Percentiles rank a stretch among this genome's conserved stretches.
phyloP scores from a whole-genome alignment of 2,113 vertebrate species.

The Ranitomeya imitator region DNA sequence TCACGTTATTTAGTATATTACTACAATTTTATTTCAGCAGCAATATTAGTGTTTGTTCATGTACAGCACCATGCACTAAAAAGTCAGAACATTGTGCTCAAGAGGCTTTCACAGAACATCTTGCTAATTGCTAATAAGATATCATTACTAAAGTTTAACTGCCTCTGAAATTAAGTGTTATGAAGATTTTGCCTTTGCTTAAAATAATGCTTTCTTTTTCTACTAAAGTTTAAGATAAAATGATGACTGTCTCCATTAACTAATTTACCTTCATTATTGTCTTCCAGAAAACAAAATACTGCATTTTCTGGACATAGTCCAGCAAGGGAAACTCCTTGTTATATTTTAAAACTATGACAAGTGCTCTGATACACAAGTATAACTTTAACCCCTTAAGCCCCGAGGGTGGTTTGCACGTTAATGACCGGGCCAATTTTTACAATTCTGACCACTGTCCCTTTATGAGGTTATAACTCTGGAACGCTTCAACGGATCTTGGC shows the following conservation, averaged over 20 bases:
- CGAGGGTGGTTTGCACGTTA: too few species aligned
- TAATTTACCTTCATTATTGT: conserved; percentile 5
- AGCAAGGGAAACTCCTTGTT: background rate
- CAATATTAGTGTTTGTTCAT: conserved; percentile 48
- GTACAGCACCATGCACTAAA: conserved; percentile 43
- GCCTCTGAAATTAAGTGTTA: conserved; percentile 38
- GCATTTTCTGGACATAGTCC: background rate
- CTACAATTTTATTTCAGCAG: conserved; percentile 29
- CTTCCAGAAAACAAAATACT: background rate
- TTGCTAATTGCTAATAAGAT: conserved; percentile 57
- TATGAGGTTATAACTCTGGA: too few species aligned
- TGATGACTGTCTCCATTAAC: conserved; percentile 22
- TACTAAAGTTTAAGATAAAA: background rate
- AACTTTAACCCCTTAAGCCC: too few species aligned
- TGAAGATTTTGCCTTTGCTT: conserved; percentile 42
- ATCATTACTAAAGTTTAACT: conserved; percentile 53
- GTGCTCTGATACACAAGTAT: background rate
- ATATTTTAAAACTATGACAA: background rate
- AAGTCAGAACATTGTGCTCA: conserved; percentile 53
- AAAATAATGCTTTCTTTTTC: conserved; percentile 50
- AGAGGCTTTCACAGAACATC: conserved; percentile 44
- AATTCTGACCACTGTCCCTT: too few species aligned
- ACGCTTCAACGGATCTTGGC: too few species aligned
- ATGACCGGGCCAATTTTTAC: too few species aligned
- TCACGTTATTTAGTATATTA: conserved; percentile 44